Base-by-base conservation (phyloP, 2,888 invertebrate species). In the Sepiola atlantica region DNA sequence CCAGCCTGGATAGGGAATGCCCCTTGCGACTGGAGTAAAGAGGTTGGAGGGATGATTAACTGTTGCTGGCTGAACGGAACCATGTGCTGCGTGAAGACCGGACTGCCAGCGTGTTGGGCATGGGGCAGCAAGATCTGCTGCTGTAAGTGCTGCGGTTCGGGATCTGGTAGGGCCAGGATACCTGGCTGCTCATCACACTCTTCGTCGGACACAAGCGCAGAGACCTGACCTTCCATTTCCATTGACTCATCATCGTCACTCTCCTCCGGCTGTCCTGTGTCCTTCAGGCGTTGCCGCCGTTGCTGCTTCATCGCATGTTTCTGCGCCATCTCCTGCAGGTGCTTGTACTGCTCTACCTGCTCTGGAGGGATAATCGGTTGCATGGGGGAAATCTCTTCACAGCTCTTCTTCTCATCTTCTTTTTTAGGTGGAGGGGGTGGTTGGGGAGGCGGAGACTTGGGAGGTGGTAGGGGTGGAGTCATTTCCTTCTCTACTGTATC, bases 221-320 rank as follows among this genome's bases (percentile, higher is more conserved):
- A 91, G 45, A 90, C 92, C 90, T 91, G 94, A 90, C 77, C 94
- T 91, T 94, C 94, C 93, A 91, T 91, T 91, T 94, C 94, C 92
- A 91, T 91, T 35, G 91, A 90, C 77, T 96, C 96, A 24, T 95
- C 95, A 77, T 95, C 95, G 77, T 95, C 95, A 92, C 95, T 95
- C 21, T 95, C 95, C 92, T 96, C 96, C 93, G 95, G 95, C 92
- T 96, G 96, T 91, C 96, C 96, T 14, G 96, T 96, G 54, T 96
- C 96, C 55, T 96, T 95, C 94, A 96, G 96, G 98, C 99, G 96
- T 97, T 99, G 95, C 35, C 96, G 95, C 92, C 96, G 95, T 98
- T 99, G 96, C 97, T 99, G 95, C 98, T 98, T 97, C 97, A 99
- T 96, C 98, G 99, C 96, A 97, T 99, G 97, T 98, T 99, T 95